Conservation (phyloP, 2,797 vertebrate species). For the Sphenodon punctatus region DNA sequence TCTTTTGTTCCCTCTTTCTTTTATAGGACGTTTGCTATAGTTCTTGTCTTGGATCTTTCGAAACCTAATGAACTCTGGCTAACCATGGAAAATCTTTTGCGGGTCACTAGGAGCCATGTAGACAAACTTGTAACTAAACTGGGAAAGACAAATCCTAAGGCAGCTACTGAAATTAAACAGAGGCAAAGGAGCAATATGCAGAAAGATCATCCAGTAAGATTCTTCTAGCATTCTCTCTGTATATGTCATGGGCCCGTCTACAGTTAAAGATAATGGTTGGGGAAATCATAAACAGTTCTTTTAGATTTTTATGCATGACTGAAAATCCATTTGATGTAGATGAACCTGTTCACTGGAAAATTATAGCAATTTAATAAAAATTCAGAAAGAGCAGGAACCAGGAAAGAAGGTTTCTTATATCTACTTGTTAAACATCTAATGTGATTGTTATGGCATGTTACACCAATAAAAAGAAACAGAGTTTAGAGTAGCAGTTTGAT, state of each 20-base stretch:
- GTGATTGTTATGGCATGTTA: conserved; percentile 73
- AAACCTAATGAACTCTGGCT: conserved; percentile 88
- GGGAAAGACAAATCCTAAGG: conserved; percentile 78
- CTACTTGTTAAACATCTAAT: conserved; percentile 74
- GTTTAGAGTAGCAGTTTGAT: conserved; percentile 72
- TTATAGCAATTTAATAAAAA: conserved; percentile 79
- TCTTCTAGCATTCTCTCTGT: conserved; percentile 58
- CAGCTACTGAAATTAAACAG: conserved; percentile 77
- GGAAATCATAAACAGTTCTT: conserved; percentile 69
- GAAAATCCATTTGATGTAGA: conserved; percentile 74
- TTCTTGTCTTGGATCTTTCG: conserved; percentile 92
- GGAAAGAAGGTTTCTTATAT: conserved; percentile 70
- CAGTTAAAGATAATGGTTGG: conserved; percentile 65
- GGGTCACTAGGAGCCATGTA: conserved; percentile 80
- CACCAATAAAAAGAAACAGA: conserved; percentile 69
- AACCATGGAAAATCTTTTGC: conserved; percentile 88
- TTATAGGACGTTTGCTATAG: conserved; percentile 85
- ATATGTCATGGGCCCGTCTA: conserved; percentile 49
- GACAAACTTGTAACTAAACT: conserved; percentile 79
- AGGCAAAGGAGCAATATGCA: conserved; percentile 75
- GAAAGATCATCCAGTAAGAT: conserved; percentile 92
- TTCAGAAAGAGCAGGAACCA: conserved; percentile 72
- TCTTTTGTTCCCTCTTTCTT: conserved; percentile 10
- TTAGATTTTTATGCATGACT: conserved; percentile 75
- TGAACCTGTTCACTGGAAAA: conserved; percentile 79